Evolutionary conservation across 2,888 invertebrate species (phyloP).

Genomic region (Tetragonisca angustula): DNA sequence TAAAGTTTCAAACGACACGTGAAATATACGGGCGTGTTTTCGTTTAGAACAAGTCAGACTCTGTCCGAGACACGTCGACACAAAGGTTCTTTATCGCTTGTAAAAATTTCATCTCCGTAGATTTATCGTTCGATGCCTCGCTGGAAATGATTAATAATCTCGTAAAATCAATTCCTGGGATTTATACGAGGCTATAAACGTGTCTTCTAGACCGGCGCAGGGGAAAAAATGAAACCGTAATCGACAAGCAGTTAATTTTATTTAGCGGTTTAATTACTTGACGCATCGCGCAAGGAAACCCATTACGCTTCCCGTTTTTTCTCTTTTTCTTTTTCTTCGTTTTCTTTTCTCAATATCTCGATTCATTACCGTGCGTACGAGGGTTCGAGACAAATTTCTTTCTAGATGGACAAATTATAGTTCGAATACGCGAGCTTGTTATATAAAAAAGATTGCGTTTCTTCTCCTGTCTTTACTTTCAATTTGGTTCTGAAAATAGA

Average conservation of each 20-base stretch:
- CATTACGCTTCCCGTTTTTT: neutral
- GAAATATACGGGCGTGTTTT: neutral
- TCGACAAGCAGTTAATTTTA: slow-evolving; percentile 11
- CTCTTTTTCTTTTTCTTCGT: neutral
- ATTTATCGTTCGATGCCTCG: slow-evolving; percentile 1
- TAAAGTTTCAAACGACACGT: neutral
- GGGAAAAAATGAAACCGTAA: neutral
- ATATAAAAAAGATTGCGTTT: too few species aligned
- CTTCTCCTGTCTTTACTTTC: too few species aligned
- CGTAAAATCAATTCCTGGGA: slow-evolving; percentile 16
- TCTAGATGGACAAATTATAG: neutral
- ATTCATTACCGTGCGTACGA: neutral
- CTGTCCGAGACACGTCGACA: neutral
- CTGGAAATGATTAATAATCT: slow-evolving; percentile 15
- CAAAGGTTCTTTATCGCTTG: neutral
- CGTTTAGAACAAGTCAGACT: neutral
- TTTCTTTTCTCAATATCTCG: neutral
- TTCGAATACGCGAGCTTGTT: too few species aligned
- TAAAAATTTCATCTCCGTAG: slow-evolving; percentile 4
- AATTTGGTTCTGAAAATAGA: too few species aligned
- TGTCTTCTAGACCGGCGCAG: neutral
- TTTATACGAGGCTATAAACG: slow-evolving; percentile 17
- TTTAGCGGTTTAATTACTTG: slow-evolving; percentile 8
- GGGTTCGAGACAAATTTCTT: neutral
- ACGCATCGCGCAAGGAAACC: neutral